Percentiles rank a stretch among this genome's conserved stretches.
Conservation (phyloP, 2,113 vertebrate genomes). For the Nestor notabilis region DNA sequence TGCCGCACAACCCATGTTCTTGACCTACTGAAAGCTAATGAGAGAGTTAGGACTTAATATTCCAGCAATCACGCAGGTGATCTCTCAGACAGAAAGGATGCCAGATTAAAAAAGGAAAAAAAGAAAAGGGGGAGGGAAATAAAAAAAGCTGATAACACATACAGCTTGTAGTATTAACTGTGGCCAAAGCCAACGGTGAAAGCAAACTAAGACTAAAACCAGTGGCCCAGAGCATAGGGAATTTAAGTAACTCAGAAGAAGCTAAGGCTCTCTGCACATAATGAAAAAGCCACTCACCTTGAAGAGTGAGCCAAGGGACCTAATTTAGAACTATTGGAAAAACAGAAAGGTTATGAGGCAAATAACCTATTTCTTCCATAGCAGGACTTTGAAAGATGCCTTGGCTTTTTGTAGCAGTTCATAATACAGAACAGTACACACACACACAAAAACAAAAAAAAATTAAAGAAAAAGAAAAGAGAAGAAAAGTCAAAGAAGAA, state of each 20-base stretch:
- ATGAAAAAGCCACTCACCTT: constrained; percentile 64
- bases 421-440: background rate
- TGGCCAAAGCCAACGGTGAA: constrained; percentile 6
- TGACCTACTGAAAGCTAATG: constrained; percentile 39
- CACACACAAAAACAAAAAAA: background rate
- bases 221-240: background rate
- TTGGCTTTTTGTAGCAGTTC: background rate
- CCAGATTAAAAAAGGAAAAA: background rate
- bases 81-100: constrained; percentile 5
- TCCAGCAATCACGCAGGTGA: constrained; percentile 54
- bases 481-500: background rate
- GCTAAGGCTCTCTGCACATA: constrained; percentile 46
- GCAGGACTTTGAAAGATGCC: background rate
- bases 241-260: constrained; percentile 25
- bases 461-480: background rate
- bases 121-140: background rate
- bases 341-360: constrained; percentile 18
- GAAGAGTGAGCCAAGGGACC: background rate
- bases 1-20: background rate
- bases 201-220: background rate
- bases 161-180: constrained; percentile 28
- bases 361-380: background rate
- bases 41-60: constrained; percentile 15
- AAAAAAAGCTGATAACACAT: background rate
- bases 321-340: constrained; percentile 34